A percentile compares a stretch with the other conserved stretches of the same genome.
phyloP scores from a whole-genome alignment of 2,888 invertebrate genomes.

The Dynastes grantii region DNA sequence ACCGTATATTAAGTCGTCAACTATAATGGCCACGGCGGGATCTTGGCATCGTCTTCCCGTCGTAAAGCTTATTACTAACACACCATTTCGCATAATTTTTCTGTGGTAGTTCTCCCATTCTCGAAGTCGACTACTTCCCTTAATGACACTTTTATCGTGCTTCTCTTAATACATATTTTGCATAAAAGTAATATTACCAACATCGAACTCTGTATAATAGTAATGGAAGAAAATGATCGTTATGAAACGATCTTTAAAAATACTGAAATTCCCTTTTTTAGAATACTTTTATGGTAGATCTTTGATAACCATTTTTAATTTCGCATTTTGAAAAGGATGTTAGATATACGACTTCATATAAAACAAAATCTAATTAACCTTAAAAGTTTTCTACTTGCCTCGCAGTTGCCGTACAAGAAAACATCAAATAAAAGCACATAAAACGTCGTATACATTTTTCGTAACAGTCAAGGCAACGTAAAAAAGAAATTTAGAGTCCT shows the following conservation, averaged over 20 bases:
- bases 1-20: slow-evolving; percentile 23
- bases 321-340: too few relatives aligned
- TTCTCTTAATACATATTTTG: neutral
- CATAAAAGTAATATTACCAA: neutral
- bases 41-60: neutral
- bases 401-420: too few relatives aligned
- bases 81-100: slow-evolving; percentile 34
- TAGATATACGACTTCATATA: too few relatives aligned
- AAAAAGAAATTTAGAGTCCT: neutral
- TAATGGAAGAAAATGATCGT: too few relatives aligned
- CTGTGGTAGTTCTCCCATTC: neutral
- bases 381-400: too few relatives aligned
- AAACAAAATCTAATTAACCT: too few relatives aligned
- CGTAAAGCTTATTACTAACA: slow-evolving; percentile 28
- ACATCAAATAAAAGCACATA: too few relatives aligned
- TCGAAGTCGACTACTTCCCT: neutral
- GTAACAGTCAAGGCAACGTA: neutral
- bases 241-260: too few relatives aligned
- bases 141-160: slow-evolving; percentile 2
- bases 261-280: too few relatives aligned
- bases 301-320: too few relatives aligned
- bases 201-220: too few relatives aligned
- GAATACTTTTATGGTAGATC: too few relatives aligned
- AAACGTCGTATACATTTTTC: neutral
- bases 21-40: neutral